Evolutionary conservation across 2,797 vertebrate genomes (phyloP).

Genomic region (Psittacula echo): DNA sequence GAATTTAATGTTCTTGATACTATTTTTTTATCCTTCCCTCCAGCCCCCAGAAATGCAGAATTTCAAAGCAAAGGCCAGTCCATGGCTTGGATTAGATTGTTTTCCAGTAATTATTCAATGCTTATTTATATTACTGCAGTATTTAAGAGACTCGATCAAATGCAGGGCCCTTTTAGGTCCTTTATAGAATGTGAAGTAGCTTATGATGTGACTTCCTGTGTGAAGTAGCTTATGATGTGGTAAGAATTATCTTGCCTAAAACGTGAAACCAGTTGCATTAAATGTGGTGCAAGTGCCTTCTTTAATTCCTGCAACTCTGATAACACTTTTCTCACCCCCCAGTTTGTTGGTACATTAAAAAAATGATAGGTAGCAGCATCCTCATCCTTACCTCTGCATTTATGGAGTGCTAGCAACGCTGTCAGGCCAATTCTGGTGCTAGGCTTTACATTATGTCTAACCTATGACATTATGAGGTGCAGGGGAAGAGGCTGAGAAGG

Average conservation of each 20-base stretch:
- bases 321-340: not conserved
- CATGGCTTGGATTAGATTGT: not conserved
- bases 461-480: not conserved
- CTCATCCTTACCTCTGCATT: not conserved
- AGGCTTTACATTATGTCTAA: not conserved
- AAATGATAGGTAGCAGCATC: not conserved
- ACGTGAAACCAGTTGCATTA: not conserved
- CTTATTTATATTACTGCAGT: not conserved
- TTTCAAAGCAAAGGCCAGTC: not conserved
- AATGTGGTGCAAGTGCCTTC: not conserved
- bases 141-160: not conserved
- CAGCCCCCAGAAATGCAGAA: not conserved
- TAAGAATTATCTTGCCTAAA: not conserved
- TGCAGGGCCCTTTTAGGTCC: not conserved
- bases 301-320: not conserved
- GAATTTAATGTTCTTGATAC: not conserved
- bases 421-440: not conserved
- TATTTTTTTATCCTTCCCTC: not conserved
- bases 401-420: not conserved
- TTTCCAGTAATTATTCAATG: not conserved
- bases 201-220: not conserved
- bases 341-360: not conserved
- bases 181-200: not conserved
- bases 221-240: not conserved
- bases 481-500: not conserved